phyloP scores from a whole-genome alignment of 2,113 vertebrate species.

The Circaetus gallicus region DNA sequence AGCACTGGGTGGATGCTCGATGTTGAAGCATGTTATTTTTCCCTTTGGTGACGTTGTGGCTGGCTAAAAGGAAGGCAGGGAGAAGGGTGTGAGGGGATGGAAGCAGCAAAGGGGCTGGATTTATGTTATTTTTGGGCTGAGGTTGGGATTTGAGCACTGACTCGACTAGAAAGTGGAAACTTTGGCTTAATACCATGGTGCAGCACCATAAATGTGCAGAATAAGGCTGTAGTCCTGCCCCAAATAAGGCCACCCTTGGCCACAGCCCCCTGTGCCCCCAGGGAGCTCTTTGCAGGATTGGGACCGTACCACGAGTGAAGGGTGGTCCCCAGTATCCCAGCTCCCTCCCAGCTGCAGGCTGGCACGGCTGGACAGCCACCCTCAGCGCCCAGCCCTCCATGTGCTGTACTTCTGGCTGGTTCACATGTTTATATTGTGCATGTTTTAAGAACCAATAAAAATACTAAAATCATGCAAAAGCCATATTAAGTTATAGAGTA shows the following conservation, averaged over 20 bases:
- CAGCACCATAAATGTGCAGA: slow-evolving; percentile 20
- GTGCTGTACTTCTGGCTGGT: background rate
- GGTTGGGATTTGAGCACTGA: background rate
- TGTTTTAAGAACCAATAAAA: slow-evolving; percentile 33
- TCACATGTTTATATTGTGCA: background rate
- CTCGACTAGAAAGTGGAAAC: slow-evolving; percentile 32
- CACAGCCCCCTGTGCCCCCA: background rate
- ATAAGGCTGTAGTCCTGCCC: background rate
- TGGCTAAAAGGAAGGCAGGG: background rate
- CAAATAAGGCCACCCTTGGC: background rate
- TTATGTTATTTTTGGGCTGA: slow-evolving; percentile 26
- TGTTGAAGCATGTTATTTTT: background rate
- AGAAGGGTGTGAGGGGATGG: background rate
- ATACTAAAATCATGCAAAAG: background rate
- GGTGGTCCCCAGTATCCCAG: background rate
- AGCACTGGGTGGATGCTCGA: background rate
- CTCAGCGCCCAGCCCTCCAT: background rate
- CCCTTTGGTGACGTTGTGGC: background rate
- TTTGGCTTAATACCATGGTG: background rate
- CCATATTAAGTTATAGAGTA: slow-evolving; percentile 43
- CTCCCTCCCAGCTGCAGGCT: background rate
- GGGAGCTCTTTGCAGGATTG: background rate
- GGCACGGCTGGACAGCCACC: background rate
- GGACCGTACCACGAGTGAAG: background rate
- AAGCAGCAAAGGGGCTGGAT: background rate